phyloP scores from a whole-genome alignment of 2,888 invertebrate genomes.

The Troides helena region DNA sequence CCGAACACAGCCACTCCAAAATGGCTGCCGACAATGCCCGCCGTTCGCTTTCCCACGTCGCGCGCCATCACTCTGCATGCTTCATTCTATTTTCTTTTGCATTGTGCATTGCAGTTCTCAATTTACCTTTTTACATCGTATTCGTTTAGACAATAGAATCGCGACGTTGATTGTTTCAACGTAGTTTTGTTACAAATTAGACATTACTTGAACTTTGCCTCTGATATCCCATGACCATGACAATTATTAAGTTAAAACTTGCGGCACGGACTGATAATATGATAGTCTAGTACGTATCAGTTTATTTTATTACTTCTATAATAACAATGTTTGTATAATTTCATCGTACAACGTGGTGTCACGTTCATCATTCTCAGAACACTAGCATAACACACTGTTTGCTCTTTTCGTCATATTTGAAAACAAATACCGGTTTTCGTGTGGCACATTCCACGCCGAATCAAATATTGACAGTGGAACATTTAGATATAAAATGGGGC shows the following conservation, averaged over 20 bases:
- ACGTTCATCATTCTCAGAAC: conserved; percentile 48
- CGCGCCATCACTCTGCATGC: conserved; percentile 61
- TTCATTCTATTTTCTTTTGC: conserved; percentile 66
- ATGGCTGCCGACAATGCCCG: conserved; percentile 65
- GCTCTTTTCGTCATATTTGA: conserved; percentile 45
- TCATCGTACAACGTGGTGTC: conserved; percentile 55
- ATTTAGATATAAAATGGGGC: conserved; percentile 46
- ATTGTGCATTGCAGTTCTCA: conserved; percentile 58
- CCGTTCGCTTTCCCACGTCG: conserved; percentile 79
- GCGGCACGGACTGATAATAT: background rate
- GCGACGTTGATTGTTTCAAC: conserved; percentile 35
- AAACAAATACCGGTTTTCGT: conserved; percentile 43
- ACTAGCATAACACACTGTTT: conserved; percentile 43
- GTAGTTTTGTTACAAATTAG: background rate
- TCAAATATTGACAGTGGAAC: conserved; percentile 55
- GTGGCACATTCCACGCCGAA: conserved; percentile 46
- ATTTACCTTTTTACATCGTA: conserved; percentile 52
- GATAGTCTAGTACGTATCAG: background rate
- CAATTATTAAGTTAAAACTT: background rate
- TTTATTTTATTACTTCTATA: background rate
- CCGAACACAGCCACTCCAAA: conserved; percentile 66
- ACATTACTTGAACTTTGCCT: background rate
- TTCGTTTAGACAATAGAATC: conserved; percentile 42
- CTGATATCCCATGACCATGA: background rate
- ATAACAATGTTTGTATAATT: conserved; percentile 33